Conservation (phyloP, 2,113 vertebrate genomes). For the Numenius arquata region DNA sequence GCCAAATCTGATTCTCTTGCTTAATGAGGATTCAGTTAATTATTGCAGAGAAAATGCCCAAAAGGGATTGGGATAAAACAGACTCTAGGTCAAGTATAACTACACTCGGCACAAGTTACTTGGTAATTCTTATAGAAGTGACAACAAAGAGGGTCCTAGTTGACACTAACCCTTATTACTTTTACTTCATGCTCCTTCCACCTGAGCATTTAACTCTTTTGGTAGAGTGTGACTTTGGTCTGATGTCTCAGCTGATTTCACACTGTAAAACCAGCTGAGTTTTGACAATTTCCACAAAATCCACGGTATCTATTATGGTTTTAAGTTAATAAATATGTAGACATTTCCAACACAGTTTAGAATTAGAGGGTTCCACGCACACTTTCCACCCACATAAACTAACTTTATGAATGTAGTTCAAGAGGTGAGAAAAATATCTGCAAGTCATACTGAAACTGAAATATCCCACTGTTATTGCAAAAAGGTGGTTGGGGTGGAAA, state of each 20-base stretch:
- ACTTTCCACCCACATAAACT: neutral
- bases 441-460: neutral
- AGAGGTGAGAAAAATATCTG: neutral
- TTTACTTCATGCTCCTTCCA: neutral
- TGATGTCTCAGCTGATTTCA: neutral
- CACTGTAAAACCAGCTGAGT: neutral
- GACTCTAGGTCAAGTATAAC: neutral
- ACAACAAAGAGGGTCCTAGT: fast-evolving
- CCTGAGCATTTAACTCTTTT: neutral
- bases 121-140: neutral
- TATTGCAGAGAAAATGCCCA: neutral
- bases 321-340: neutral
- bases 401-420: neutral
- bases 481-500: neutral
- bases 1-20: neutral
- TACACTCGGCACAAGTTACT: neutral
- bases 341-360: neutral
- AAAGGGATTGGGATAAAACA: neutral
- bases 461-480: neutral
- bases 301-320: fast-evolving
- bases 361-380: neutral
- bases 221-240: neutral
- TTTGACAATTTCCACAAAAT: neutral
- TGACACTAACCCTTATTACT: neutral
- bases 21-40: neutral